Conservation (phyloP, 2,113 vertebrate species). For the Cebidichthys violaceus region DNA sequence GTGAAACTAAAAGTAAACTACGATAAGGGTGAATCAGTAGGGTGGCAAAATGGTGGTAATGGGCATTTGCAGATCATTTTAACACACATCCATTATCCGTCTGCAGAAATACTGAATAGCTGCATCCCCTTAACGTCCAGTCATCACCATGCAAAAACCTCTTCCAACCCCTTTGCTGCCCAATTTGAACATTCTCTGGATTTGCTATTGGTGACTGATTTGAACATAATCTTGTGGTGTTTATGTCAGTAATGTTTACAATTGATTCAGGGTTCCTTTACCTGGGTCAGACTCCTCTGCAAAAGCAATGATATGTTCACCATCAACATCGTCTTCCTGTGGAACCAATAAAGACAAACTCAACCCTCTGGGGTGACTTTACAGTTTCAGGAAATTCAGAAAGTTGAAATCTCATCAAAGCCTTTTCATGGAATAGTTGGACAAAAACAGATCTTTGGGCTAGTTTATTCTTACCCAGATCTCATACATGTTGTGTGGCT, state of each 20-base stretch:
- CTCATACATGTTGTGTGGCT: conserved; percentile 93
- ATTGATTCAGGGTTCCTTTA: conserved; percentile 56
- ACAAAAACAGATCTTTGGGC: background rate
- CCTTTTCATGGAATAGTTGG: background rate
- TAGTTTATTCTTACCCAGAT: conserved; percentile 88
- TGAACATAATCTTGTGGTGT: background rate
- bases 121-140: background rate
- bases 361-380: background rate
- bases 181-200: background rate
- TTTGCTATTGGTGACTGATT: background rate
- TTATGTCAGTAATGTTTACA: conserved; percentile 4
- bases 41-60: background rate
- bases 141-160: background rate
- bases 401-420: background rate
- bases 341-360: background rate
- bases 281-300: conserved; percentile 92
- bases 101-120: background rate
- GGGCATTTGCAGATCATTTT: background rate
- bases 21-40: background rate
- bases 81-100: background rate
- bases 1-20: background rate
- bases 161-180: background rate
- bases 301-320: conserved; percentile 95
- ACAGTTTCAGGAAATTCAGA: background rate
- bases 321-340: conserved; percentile 90